Evolutionary conservation across 2,888 invertebrate species (phyloP).

Genomic region (Beris morrisii): DNA sequence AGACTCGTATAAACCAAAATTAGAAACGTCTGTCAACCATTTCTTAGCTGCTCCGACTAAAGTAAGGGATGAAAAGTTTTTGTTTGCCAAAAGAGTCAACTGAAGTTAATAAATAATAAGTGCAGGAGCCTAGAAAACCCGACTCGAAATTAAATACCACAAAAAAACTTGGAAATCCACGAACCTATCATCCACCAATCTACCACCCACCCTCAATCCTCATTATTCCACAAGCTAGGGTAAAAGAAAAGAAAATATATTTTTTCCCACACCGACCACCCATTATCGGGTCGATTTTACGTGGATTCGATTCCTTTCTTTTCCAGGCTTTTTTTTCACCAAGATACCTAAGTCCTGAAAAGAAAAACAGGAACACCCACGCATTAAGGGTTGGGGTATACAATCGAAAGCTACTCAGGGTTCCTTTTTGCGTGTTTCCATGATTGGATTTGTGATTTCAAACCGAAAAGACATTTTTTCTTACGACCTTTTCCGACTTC

Average conservation of each 20-base stretch:
- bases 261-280: conserved; percentile 7
- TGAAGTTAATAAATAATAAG: no score
- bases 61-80: no score
- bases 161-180: background rate
- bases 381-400: background rate
- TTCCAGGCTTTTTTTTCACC: conserved; percentile 5
- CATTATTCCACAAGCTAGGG: background rate
- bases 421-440: conserved; percentile 36
- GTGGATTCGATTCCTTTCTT: conserved; percentile 19
- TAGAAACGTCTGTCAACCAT: no score
- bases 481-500: conserved; percentile 14
- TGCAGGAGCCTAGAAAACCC: background rate
- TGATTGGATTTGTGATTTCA: conserved; percentile 36
- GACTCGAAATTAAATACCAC: conserved; percentile 11
- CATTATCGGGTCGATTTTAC: conserved; percentile 2
- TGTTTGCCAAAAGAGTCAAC: no score
- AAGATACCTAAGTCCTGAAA: background rate
- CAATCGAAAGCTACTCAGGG: conserved; percentile 1
- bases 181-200: background rate
- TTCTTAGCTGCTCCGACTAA: no score
- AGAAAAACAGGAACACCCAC: background rate
- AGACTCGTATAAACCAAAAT: no score
- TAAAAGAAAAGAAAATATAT: background rate
- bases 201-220: background rate
- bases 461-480: conserved; percentile 27